Evolutionary conservation across 2,113 vertebrate genomes (phyloP).

Genomic region (Sphyrna mokarran): DNA sequence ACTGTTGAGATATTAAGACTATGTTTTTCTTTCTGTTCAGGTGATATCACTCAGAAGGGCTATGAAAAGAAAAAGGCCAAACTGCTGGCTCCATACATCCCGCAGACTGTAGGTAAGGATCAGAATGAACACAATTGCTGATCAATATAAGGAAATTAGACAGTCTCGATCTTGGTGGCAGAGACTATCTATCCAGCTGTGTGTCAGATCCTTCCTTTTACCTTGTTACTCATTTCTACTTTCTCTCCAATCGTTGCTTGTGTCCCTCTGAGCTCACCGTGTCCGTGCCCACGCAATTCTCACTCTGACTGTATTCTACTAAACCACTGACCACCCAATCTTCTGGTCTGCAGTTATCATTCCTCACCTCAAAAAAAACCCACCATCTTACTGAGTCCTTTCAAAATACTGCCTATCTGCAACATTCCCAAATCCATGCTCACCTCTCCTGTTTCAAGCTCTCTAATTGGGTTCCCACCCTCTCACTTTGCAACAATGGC

Average conservation of each 20-base stretch:
- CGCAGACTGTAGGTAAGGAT: constrained; percentile 66
- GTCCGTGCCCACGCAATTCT: too few species aligned
- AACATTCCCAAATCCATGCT: neutral
- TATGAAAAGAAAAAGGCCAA: constrained; percentile 75
- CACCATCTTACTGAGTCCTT: neutral
- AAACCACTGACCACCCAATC: neutral
- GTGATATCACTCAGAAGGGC: constrained; percentile 75
- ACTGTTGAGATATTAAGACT: neutral
- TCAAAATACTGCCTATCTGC: too few species aligned
- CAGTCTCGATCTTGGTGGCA: neutral
- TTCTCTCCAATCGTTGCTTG: neutral
- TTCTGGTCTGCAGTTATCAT: neutral
- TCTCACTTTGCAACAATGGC: too few species aligned
- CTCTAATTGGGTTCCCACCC: neutral
- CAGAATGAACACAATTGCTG: neutral
- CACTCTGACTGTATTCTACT: neutral
- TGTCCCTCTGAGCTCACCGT: neutral
- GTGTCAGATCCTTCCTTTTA: neutral
- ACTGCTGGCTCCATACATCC: constrained; percentile 66
- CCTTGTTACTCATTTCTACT: neutral
- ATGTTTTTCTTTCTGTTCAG: constrained; percentile 53
- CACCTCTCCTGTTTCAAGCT: neutral
- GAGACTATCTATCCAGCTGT: neutral
- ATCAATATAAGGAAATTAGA: neutral
- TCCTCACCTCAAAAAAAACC: neutral